These are phyloP conservation scores for Cirrhinus molitorella DNA, from an alignment of 2,797 vertebrate species.

Conservation along the genomic window DNA sequence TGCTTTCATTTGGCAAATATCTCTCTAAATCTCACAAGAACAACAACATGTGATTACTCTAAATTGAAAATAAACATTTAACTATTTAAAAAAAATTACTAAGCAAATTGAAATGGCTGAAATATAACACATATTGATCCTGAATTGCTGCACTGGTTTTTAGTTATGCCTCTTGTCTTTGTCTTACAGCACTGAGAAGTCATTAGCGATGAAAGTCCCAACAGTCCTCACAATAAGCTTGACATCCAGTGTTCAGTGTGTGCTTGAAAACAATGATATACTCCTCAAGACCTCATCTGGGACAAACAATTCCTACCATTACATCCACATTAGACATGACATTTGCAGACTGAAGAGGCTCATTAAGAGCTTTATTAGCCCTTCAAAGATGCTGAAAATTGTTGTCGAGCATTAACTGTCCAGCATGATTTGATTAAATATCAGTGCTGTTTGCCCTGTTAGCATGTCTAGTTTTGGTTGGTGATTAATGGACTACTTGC, in stretches of 20 bases:
- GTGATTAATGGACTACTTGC: not conserved
- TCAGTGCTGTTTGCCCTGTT: not conserved
- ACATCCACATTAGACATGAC: constrained; percentile 27
- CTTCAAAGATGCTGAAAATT: constrained; percentile 24
- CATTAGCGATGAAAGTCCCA: not conserved
- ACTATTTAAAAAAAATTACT: not conserved
- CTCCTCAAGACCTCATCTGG: constrained; percentile 24
- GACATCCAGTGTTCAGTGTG: not conserved
- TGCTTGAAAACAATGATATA: constrained; percentile 11
- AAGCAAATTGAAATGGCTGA: not conserved
- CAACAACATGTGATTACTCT: too few relatives aligned
- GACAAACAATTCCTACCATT: constrained; percentile 27
- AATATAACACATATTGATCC: not conserved
- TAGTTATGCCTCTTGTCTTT: not conserved
- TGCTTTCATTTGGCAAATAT: too few relatives aligned
- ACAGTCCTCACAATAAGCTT: not conserved
- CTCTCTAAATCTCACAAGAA: too few relatives aligned
- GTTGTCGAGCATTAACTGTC: not conserved
- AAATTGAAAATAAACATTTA: not conserved
- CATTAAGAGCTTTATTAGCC: constrained; percentile 37
- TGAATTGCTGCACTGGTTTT: not conserved
- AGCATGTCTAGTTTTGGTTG: not conserved
- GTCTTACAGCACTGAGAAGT: not conserved
- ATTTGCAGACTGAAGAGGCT: constrained; percentile 38
- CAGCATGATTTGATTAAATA: constrained; percentile 3